These are phyloP conservation scores for Neotragus moschatus DNA, from an alignment of 2,113 vertebrate species.

Conservation along the genomic window DNA sequence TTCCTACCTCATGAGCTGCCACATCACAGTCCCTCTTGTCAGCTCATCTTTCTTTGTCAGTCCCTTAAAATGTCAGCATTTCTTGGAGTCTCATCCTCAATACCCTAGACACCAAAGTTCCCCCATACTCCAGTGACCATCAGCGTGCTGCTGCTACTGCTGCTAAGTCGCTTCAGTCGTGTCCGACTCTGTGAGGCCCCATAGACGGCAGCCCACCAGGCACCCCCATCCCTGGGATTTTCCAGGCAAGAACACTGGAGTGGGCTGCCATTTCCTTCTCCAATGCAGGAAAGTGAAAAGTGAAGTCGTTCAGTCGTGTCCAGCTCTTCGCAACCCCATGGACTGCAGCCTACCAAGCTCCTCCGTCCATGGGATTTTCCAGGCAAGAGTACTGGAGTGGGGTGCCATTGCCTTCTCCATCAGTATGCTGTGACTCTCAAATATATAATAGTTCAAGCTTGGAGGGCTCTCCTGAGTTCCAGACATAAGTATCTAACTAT, in stretches of 20 bases:
- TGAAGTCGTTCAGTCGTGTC: too few relatives aligned
- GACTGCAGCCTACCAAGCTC: too few relatives aligned
- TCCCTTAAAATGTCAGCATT: neutral
- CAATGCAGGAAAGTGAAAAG: too few relatives aligned
- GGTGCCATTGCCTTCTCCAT: too few relatives aligned
- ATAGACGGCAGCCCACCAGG: too few relatives aligned
- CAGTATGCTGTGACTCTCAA: neutral
- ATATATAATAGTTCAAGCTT: neutral
- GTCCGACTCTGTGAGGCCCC: too few relatives aligned
- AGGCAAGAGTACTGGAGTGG: too few relatives aligned
- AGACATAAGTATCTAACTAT: neutral
- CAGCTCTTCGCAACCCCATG: too few relatives aligned
- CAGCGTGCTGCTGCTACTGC: neutral
- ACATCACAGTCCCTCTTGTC: neutral
- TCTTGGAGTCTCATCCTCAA: neutral
- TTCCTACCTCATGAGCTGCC: neutral
- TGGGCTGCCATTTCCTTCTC: too few relatives aligned
- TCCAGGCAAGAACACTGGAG: too few relatives aligned
- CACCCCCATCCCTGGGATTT: too few relatives aligned
- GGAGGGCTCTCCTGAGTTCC: neutral
- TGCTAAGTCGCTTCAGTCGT: fast-evolving
- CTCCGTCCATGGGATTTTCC: too few relatives aligned
- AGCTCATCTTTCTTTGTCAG: neutral
- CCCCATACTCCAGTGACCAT: neutral
- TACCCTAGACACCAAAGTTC: neutral